A percentile compares a stretch with the other conserved stretches of the same genome.
phyloP scores from a whole-genome alignment of 2,797 vertebrate genomes.

The Siniperca undulata region DNA sequence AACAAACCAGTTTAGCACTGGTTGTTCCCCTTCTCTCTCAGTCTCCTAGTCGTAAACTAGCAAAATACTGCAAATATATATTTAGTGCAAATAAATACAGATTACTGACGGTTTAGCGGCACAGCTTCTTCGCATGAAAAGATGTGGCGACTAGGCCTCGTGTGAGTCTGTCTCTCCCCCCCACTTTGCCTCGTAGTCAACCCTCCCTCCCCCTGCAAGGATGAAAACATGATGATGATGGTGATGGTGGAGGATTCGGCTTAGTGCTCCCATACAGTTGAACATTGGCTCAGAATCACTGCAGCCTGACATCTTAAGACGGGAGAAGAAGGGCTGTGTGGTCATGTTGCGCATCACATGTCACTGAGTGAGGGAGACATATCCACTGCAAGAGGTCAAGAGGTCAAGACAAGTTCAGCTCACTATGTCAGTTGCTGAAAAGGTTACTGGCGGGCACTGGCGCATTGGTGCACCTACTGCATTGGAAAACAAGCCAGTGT shows the following conservation, averaged over 20 bases:
- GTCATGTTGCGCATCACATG: conserved; percentile 45
- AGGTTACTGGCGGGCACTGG: conserved; percentile 57
- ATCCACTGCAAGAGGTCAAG: conserved; percentile 68
- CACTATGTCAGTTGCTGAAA: conserved; percentile 29
- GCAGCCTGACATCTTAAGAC: neutral
- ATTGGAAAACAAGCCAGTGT: neutral
- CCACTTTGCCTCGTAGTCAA: conserved; percentile 74
- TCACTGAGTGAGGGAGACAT: conserved; percentile 47
- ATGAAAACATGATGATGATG: conserved; percentile 78
- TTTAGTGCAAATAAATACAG: conserved; percentile 26
- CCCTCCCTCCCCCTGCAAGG: conserved; percentile 76
- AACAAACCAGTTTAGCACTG: neutral
- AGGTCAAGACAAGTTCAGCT: conserved; percentile 78
- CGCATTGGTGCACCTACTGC: neutral
- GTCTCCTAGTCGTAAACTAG: rapidly evolving
- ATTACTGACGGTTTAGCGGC: conserved; percentile 80
- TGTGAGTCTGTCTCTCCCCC: conserved; percentile 68
- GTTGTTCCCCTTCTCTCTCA: rapidly evolving
- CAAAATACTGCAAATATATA: neutral
- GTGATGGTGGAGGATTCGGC: conserved; percentile 70
- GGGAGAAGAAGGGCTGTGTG: conserved; percentile 17
- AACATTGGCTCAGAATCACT: conserved; percentile 15
- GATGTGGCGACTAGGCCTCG: conserved; percentile 80
- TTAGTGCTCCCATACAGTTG: conserved; percentile 47
- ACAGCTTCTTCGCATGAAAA: conserved; percentile 79